phyloP scores from a whole-genome alignment of 2,797 vertebrate species.

The Delichon dasypus region DNA sequence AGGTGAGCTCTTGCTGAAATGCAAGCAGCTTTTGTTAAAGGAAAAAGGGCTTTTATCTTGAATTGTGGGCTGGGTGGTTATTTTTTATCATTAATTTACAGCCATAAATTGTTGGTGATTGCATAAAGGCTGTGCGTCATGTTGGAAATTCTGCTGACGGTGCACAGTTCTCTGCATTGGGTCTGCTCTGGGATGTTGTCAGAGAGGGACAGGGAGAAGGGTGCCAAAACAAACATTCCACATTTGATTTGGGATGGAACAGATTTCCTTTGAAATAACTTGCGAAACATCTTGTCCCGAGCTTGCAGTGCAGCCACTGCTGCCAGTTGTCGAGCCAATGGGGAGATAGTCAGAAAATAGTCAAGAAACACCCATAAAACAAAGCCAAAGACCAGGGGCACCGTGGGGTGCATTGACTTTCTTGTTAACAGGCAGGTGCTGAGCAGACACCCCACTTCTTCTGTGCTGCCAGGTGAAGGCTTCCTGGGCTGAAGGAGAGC shows the following conservation, averaged over 20 bases:
- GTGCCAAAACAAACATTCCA: slow-evolving; percentile 60
- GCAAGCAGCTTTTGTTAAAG: slow-evolving; percentile 31
- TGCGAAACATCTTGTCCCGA: slow-evolving; percentile 26
- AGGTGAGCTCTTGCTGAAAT: neutral
- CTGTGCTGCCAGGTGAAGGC: neutral
- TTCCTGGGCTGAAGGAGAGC: neutral
- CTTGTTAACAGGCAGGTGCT: neutral
- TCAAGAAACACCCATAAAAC: neutral
- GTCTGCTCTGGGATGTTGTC: neutral
- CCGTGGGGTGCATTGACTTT: accelerated
- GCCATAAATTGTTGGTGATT: slow-evolving; percentile 20
- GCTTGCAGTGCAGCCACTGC: neutral
- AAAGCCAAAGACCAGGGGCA: neutral
- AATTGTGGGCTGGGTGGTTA: slow-evolving; percentile 26
- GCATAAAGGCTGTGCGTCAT: slow-evolving; percentile 27
- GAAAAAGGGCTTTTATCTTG: slow-evolving; percentile 13
- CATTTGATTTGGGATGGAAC: slow-evolving; percentile 40
- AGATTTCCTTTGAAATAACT: slow-evolving; percentile 44
- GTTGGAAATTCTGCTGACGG: slow-evolving; percentile 39
- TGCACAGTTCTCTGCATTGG: neutral
- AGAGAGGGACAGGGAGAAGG: neutral
- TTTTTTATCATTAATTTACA: slow-evolving; percentile 14
- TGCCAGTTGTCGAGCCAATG: slow-evolving; percentile 1
- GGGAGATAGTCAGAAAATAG: neutral
- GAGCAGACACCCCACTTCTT: neutral